Conservation (phyloP, 2,888 invertebrate species). For the Oxyscelio sp. region DNA sequence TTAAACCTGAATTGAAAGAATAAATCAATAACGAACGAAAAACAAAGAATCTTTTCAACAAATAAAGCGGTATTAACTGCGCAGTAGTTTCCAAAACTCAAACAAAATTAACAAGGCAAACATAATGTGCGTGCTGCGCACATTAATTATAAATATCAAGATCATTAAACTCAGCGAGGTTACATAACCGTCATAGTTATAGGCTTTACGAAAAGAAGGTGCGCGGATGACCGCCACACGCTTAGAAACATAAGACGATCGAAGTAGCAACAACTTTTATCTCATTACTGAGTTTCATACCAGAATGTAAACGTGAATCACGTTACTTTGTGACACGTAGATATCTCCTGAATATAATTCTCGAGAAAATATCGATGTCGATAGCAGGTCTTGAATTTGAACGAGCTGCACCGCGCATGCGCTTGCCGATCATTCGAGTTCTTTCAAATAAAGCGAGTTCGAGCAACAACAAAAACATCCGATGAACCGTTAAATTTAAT, state of each 20-base stretch:
- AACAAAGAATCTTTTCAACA: too few species aligned
- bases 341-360: too few species aligned
- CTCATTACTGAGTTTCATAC: background rate
- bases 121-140: too few species aligned
- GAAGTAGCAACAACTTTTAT: background rate
- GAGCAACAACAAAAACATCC: slow-evolving; percentile 26
- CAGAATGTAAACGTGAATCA: too few species aligned
- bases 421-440: slow-evolving; percentile 69
- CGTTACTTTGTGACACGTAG: too few species aligned
- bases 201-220: slow-evolving; percentile 8
- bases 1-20: too few species aligned
- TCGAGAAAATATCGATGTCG: too few species aligned
- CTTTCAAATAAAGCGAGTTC: slow-evolving; percentile 37
- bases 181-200: slow-evolving; percentile 32
- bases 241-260: background rate
- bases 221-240: background rate
- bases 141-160: slow-evolving; percentile 34
- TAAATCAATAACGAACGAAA: too few species aligned
- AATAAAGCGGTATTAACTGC: too few species aligned
- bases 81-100: too few species aligned
- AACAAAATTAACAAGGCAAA: background rate
- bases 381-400: slow-evolving; percentile 23
- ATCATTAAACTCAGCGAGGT: slow-evolving; percentile 52
- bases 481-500: slow-evolving; percentile 38
- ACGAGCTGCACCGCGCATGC: slow-evolving; percentile 57